Evolutionary conservation across 2,797 vertebrate genomes (phyloP), one percentile per base, ranked within the genome.

Genomic region (Gymnothorax reevesii): DNA sequence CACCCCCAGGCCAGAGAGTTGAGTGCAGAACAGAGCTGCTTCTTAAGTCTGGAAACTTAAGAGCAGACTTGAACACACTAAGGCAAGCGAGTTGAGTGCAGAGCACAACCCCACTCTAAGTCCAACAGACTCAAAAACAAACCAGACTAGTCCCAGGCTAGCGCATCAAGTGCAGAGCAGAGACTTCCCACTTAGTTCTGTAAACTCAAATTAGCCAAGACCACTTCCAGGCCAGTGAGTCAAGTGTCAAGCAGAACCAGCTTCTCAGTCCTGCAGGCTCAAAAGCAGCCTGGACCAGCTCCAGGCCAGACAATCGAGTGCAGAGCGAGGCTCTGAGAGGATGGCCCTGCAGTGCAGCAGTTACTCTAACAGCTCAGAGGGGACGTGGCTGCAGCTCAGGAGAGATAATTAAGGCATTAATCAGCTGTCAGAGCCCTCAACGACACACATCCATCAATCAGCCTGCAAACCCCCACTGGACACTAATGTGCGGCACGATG

Each of bases 371-470:
- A 92, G 79, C 85, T 90, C 94, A 88, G 87, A 92, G 92, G 94
- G 93, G 92, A 94, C n/a, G 88, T 88, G 89, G 79, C 92, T 89
- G 90, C 92, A 92, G 93, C 93, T 93, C 91, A 87, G 90, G 92
- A 93, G 89, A 94, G 90, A 92, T 96, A 97, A 97, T 97, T 96
- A 96, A 96, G 92, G 93, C 94, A 96, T 96, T 95, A 95, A 96
- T 95, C 92, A 95, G 90, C 90, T 96, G 96, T 97, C 95, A 95
- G 90, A 91, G 88, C 93, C 93, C 92, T 94, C 93, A 95, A 93
- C 92, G 92, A 96, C 94, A 92, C 95, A 94, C 94, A 95, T 94
- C 93, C 92, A 94, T 94, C 92, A 95, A 89, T 89, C 87, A 89
- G 93, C 93, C 90, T 90, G 93, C 92, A 87, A 88, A 93, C 89